Base-by-base conservation (phyloP, 2,113 vertebrate genomes). In the Gavialis gangeticus region DNA sequence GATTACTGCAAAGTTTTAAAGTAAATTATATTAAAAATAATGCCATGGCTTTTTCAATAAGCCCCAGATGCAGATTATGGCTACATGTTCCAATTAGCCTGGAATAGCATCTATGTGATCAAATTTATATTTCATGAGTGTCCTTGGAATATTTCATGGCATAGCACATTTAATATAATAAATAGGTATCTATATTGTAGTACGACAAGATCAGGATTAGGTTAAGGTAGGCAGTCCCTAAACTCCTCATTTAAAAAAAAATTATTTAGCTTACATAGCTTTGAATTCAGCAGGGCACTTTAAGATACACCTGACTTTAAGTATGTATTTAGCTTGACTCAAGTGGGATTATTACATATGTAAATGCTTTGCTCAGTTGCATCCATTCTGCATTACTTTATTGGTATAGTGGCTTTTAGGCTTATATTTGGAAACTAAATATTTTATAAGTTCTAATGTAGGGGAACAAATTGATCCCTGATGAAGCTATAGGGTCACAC, bases 11-110 rank as follows among this genome's bases (percentile, higher is more conserved):
- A 95, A 92, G 83, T 85, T 12, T 37, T 92, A 6, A n/a, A 76
- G 18, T 79, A 57, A 89, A 94, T 89, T 88, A 85, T 88, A 89
- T 76, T 79, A 76, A 92, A 78, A 18, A 79, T 60, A 84, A 71
- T 79, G 25, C 59, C 57, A 87, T 34, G 85, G 73, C 37, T 84
- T 67, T 87, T 46, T 46, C n/a, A 91, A 83, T 6, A 34, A 89
- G 46, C 46, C 85, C 79, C 73, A 69, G 81, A 69, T 21, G 4
- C 71, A 46, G 28, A 64, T 81, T 85, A 79, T 17, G 63, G 60
- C 56, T 76, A 46, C 46, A 46, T 46, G 46, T 46, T 46, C 46
- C 46, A 46, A 46, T 46, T 46, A 46, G 46, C 46, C 46, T 46
- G 46, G 46, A 46, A 46, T 46, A 46, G 46, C 46, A 46, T 46